Conservation (phyloP, 2,113 vertebrate genomes). For the Strigops habroptila region DNA sequence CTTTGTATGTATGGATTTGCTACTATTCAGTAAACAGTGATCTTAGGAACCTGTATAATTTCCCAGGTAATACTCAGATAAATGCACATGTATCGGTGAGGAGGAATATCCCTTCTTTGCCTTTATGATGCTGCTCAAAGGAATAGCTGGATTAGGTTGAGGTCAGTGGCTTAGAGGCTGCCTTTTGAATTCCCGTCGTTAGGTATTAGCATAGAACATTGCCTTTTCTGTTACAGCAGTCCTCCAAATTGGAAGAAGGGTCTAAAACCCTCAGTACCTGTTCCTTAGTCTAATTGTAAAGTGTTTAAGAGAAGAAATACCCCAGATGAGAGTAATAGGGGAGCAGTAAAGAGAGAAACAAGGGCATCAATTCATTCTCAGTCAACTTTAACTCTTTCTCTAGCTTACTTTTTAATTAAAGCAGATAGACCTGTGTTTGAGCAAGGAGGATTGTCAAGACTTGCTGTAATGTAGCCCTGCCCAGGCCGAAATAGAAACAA, state of each 20-base stretch:
- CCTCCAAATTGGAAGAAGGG: neutral
- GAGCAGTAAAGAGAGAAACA: neutral
- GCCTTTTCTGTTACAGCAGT: neutral
- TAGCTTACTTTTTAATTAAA: slow-evolving; percentile 9
- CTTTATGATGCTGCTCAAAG: neutral
- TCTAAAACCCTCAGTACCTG: neutral
- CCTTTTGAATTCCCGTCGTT: neutral
- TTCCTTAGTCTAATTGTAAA: neutral
- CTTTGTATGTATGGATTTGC: slow-evolving; percentile 32
- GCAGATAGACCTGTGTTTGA: neutral
- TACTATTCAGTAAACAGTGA: neutral
- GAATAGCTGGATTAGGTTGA: neutral
- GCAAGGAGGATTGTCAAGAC: neutral
- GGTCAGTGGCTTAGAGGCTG: neutral
- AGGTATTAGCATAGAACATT: neutral
- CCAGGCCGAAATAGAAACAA: neutral
- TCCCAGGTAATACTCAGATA: neutral
- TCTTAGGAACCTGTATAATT: neutral
- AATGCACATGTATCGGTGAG: neutral
- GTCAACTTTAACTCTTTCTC: neutral
- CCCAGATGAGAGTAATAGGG: neutral
- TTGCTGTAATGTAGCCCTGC: slow-evolving; percentile 1
- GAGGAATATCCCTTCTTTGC: neutral
- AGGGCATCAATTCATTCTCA: neutral
- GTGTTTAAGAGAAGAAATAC: neutral